Base-by-base conservation (phyloP, 1,140 invertebrate genomes). In the Drosophila punjabiensis region DNA sequence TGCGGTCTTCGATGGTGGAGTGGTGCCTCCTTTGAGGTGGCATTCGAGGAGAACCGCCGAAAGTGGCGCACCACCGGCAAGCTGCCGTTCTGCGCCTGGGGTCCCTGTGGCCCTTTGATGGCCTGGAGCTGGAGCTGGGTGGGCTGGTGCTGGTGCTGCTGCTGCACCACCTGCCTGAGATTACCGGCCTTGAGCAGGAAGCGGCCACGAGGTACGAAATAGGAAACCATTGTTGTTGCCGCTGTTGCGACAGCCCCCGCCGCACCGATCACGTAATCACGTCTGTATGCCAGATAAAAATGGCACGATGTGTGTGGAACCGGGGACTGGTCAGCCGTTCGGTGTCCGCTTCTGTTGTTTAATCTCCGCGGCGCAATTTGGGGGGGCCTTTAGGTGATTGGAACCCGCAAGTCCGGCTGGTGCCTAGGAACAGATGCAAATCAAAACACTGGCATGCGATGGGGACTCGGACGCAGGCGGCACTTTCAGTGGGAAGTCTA, bases 151-250 rank as follows among this genome's bases (percentile, higher is more conserved):
- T 86, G 85, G n/a, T 88, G 83, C 64, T 86, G 85, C 52, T 90
- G 79, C 37, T 92, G 81, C 48, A 90, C 73, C 3, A 81, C 71
- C 52, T 92, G 82, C 8, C 92, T 62, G 7, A 93, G 74, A 68
- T 92, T 92, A 33, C 92, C 86, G 30, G 92, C 81, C 67, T 93
- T 93, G 0, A 92, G 65, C 11, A 93, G 75, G 60, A 92, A 81
- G 39, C 92, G 85, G 13, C 86, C 86, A 63, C 92, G 85, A 56
- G 92, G 92, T 52, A 93, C 83, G 74, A 93, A 92, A 62, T 93
- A 93, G 41, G 92, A 93, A 71, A 92, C 89, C 92, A 93, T 92
- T 68, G 30, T 89, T 64, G 30, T 45, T 16, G 32, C 20, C 55
- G 43, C 67, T 47, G 24, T 50, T 65, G 45, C 32, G 37, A 18